Evolutionary conservation across 2,888 invertebrate genomes (phyloP), one percentile per base, ranked within the genome.

Genomic region (Dioctria rufipes): DNA sequence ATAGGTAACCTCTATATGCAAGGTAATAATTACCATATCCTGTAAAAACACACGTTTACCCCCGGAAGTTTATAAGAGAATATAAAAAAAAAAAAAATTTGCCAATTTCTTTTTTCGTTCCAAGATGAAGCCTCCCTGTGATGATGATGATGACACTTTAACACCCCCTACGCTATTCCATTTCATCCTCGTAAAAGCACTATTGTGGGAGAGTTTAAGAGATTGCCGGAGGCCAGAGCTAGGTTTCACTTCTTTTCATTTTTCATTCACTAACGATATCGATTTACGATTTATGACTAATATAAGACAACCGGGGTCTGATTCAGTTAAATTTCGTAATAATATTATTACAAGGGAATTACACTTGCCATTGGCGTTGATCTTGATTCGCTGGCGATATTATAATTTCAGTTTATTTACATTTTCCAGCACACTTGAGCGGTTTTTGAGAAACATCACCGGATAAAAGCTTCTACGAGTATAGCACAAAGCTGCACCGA

Each of bases 181-280:
- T 69, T 69, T 46, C 54, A 73, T 73, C 40, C 13, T 37, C 54
- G 13, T 37, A 54, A 6, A 63, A 37, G 40, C 63, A 37, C 63
- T 37, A 13, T 4, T 65, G 11, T n/a, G 66, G 13, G 46, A 42
- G 46, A 58, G 61, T 54, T 71, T 25, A 40, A 40, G 51, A 43
- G 61, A 61, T 61, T 75, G 51, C 25, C 60, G 75, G 11, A 75
- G 46, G 61, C 46, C 61, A 43, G 61, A 51, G 11, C 60, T 61
- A 61, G 42, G n/a, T n/a, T 61, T 61, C 51, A 46, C 51, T 66
- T 73, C 80, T 84, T 82, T 25, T 75, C 75, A 9, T 37, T 80
- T 83, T 84, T 83, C 84, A 83, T 83, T 81, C 83, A 83, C 83
- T 84, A 83, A 83, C 77, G 82, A 83, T 85, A 85, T 85, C 85